Evolutionary conservation across 1,140 invertebrate species (phyloP).

Genomic region (Apocrypta bakeri): DNA sequence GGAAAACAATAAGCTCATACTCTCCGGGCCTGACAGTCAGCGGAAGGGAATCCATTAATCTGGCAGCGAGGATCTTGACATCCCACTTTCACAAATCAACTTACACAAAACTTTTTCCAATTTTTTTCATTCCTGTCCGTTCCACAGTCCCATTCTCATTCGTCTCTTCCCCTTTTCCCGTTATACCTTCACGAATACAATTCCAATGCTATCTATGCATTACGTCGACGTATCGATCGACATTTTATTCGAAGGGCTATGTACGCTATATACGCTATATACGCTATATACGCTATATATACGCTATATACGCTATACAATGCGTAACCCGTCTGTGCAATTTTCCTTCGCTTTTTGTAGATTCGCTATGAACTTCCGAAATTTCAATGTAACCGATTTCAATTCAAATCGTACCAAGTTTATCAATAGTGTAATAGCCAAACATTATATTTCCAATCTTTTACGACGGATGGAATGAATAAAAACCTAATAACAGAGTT

Average conservation of each 20-base stretch:
- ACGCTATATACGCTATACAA: too few species aligned
- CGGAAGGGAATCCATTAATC: conserved; percentile 17
- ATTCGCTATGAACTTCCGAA: neutral
- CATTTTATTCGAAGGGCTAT: neutral
- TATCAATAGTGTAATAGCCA: too few species aligned
- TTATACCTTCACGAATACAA: neutral
- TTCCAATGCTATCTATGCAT: conserved; percentile 25
- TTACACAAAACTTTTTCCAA: conserved; percentile 21
- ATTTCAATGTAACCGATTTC: too few species aligned
- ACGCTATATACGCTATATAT: too few species aligned
- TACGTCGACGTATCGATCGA: conserved; percentile 27
- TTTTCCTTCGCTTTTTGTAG: neutral
- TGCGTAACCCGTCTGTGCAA: neutral
- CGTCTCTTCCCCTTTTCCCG: neutral
- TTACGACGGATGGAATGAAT: too few species aligned
- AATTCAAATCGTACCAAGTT: too few species aligned
- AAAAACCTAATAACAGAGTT: too few species aligned
- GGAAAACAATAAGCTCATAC: neutral
- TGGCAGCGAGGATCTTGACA: conserved; percentile 18
- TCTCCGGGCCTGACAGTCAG: neutral
- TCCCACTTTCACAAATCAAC: conserved; percentile 39
- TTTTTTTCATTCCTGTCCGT: conserved; percentile 1
- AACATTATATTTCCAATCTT: too few species aligned
- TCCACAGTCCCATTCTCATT: conserved; percentile 19
- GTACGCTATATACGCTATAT: too few species aligned